Conservation (phyloP, 2,888 invertebrate species). For the Drosophila bunnanda region DNA sequence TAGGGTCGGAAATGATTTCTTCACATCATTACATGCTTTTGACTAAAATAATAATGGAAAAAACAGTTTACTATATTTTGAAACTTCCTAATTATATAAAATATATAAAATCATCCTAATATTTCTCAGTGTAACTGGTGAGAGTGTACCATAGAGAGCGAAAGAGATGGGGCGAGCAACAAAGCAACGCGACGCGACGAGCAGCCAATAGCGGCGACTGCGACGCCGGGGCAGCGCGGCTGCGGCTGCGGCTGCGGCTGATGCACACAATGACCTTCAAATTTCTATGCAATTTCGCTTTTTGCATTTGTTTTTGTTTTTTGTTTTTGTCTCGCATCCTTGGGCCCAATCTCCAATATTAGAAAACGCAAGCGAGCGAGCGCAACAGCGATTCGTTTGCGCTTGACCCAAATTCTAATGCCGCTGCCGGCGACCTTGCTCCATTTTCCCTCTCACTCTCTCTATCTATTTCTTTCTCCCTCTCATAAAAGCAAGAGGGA, state of each 20-base stretch:
- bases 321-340: constrained; percentile 71
- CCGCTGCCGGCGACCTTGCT: constrained; percentile 59
- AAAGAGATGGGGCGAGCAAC: constrained; percentile 11
- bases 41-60: no score
- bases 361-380: constrained; percentile 66
- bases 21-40: no score
- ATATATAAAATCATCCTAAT: no score
- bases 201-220: constrained; percentile 7
- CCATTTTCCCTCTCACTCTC: constrained; percentile 52
- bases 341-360: constrained; percentile 83
- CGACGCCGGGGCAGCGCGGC: constrained; percentile 18
- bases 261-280: constrained; percentile 64
- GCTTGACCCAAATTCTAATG: constrained; percentile 82
- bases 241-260: constrained; percentile 37
- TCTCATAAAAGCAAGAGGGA: constrained; percentile 1
- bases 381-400: constrained; percentile 53
- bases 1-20: no score
- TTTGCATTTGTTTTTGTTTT: constrained; percentile 34
- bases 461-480: neutral
- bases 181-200: constrained; percentile 15
- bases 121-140: constrained; percentile 13
- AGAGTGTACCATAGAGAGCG: constrained; percentile 22
- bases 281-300: constrained; percentile 67
- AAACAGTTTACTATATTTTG: no score
- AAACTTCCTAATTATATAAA: no score